Evolutionary conservation across 2,888 invertebrate genomes (phyloP).

Genomic region (Priocnemis perturbator): DNA sequence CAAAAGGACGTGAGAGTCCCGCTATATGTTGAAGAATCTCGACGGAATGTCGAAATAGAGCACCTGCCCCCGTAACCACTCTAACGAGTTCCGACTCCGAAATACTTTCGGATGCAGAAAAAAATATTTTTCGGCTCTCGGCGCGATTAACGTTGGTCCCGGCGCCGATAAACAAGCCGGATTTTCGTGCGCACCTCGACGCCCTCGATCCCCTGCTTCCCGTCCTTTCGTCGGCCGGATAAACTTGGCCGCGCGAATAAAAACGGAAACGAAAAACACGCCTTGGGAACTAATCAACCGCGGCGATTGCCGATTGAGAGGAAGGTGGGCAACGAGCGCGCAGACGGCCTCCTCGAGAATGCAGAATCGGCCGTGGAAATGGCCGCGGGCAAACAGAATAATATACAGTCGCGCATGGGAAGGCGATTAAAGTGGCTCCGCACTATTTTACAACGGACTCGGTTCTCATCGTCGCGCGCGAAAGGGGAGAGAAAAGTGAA

Average conservation of each 20-base stretch:
- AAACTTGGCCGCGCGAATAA: conserved; percentile 27
- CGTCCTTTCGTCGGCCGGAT: not conserved
- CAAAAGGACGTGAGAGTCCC: too few relatives aligned
- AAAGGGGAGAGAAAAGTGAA: conserved; percentile 2
- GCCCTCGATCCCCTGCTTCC: too few relatives aligned
- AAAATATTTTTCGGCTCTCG: too few relatives aligned
- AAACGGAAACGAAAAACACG: conserved; percentile 35
- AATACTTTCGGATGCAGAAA: too few relatives aligned
- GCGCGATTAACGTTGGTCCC: too few relatives aligned
- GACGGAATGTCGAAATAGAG: too few relatives aligned
- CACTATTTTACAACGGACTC: conserved; percentile 42
- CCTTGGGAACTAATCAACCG: conserved; percentile 36
- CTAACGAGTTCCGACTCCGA: too few relatives aligned
- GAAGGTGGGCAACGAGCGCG: conserved; percentile 15
- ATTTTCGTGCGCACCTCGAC: too few relatives aligned
- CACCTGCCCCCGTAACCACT: too few relatives aligned
- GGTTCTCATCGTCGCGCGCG: conserved; percentile 24
- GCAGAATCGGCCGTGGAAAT: conserved; percentile 28
- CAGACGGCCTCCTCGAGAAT: conserved; percentile 39
- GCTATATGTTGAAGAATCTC: too few relatives aligned
- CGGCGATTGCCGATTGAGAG: conserved; percentile 27
- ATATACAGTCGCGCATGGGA: conserved; percentile 50
- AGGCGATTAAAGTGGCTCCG: conserved; percentile 38
- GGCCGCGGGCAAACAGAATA: conserved; percentile 52
- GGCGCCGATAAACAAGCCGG: too few relatives aligned